phyloP scores from a whole-genome alignment of 2,888 invertebrate species.

The Aporophyla nigra region DNA sequence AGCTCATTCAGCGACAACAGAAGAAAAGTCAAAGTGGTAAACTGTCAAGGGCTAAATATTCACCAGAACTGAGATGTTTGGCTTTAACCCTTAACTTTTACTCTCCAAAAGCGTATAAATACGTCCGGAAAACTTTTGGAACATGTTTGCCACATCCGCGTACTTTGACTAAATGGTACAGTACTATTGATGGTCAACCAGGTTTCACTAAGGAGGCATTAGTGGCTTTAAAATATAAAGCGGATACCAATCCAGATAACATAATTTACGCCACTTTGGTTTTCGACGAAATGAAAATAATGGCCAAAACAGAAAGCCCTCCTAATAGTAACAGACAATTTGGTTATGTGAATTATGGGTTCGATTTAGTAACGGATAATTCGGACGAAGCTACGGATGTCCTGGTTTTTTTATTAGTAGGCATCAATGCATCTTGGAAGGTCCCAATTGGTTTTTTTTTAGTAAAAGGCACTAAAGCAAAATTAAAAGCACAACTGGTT shows the following conservation, averaged over 20 bases:
- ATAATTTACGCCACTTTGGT: conserved; percentile 21
- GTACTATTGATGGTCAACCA: background rate
- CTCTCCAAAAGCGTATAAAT: conserved; percentile 2
- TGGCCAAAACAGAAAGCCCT: background rate
- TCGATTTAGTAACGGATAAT: conserved; percentile 1
- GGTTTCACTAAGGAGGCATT: background rate
- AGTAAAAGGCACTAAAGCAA: conserved; percentile 10
- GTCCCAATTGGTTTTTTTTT: conserved; percentile 43
- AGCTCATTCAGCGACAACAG: conserved; percentile 11
- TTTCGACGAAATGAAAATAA: conserved; percentile 28
- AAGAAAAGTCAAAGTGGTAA: background rate
- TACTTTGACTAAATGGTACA: conserved; percentile 12
- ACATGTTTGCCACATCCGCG: conserved; percentile 9
- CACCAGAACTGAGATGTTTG: conserved; percentile 16
- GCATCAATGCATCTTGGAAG: conserved; percentile 29
- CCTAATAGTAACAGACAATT: conserved; percentile 3
- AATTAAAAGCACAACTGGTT: conserved; percentile 40
- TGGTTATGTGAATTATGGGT: background rate
- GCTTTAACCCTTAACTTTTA: conserved; percentile 11
- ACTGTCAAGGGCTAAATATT: background rate
- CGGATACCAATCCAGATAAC: background rate
- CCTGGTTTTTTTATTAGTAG: conserved; percentile 30
- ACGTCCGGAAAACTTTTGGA: no score
- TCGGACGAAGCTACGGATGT: background rate
- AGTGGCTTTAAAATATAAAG: conserved; percentile 8